These are phyloP conservation scores for Tetraodon nigroviridis DNA, from an alignment of 2,113 vertebrate genomes.

Conservation along the genomic window DNA sequence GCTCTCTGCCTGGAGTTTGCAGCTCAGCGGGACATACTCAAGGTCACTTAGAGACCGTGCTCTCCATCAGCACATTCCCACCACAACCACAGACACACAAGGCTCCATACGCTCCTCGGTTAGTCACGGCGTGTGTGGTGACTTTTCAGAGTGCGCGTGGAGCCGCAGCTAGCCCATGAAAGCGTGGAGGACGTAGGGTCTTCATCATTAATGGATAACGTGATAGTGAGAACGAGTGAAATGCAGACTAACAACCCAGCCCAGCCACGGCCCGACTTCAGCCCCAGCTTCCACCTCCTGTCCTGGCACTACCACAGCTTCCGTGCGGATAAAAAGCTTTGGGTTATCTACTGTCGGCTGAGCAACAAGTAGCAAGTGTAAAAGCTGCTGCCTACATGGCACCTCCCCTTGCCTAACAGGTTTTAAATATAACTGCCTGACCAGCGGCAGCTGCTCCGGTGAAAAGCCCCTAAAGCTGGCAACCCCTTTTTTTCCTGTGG, in stretches of 20 bases:
- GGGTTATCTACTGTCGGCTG: constrained; percentile 49
- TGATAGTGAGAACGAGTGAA: constrained; percentile 39
- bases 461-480: constrained; percentile 74
- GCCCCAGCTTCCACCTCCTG: constrained; percentile 31
- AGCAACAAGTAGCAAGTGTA: constrained; percentile 73
- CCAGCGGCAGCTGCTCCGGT: constrained; percentile 65
- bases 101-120: constrained; percentile 2
- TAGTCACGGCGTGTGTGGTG: neutral
- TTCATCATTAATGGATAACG: constrained; percentile 21
- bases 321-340: constrained; percentile 72
- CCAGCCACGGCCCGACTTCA: constrained; percentile 28
- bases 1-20: constrained; percentile 49
- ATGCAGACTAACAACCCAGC: constrained; percentile 28
- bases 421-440: constrained; percentile 73
- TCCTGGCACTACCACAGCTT: constrained; percentile 54
- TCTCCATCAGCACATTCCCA: constrained; percentile 58
- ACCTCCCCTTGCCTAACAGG: constrained; percentile 54
- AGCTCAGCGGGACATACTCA: constrained; percentile 58
- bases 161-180: constrained; percentile 2
- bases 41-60: constrained; percentile 52
- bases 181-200: neutral
- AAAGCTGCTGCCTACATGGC: constrained; percentile 49
- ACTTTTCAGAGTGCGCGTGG: neutral
- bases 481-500: constrained; percentile 58
- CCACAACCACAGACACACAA: constrained; percentile 24